A percentile compares a stretch with the other conserved stretches of the same genome.
phyloP scores from a whole-genome alignment of 1,140 invertebrate genomes.

The Antheraea pernyi region DNA sequence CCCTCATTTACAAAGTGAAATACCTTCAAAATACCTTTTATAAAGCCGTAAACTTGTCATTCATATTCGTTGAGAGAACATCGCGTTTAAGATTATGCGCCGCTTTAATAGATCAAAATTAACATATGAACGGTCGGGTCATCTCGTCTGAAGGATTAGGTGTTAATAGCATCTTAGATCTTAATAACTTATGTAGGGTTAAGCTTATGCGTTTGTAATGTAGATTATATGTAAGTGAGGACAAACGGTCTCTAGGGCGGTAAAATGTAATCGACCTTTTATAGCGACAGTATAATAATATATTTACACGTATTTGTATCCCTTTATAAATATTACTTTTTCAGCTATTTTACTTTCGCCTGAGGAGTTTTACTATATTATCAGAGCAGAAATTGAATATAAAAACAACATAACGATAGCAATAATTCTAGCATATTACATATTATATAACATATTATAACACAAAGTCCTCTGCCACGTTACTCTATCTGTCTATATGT shows the following conservation, averaged over 20 bases:
- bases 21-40: constrained; percentile 1
- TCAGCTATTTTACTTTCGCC: too few relatives aligned
- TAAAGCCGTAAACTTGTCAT: constrained; percentile 41
- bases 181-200: constrained; percentile 62
- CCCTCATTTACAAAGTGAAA: background rate
- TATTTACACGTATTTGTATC: too few relatives aligned
- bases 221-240: constrained; percentile 51
- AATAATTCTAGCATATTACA: too few relatives aligned
- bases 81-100: constrained; percentile 48
- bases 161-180: constrained; percentile 61
- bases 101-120: constrained; percentile 56
- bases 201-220: constrained; percentile 53
- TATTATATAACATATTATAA: too few relatives aligned
- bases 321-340: too few relatives aligned
- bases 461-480: too few relatives aligned
- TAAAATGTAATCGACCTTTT: constrained; percentile 48
- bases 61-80: constrained; percentile 53
- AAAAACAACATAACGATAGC: too few relatives aligned
- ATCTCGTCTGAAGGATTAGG: constrained; percentile 52
- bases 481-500: too few relatives aligned
- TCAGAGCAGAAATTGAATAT: too few relatives aligned
- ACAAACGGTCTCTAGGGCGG: constrained; percentile 33
- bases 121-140: constrained; percentile 53
- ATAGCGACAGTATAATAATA: constrained; percentile 18
- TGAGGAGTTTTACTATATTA: too few relatives aligned